These are phyloP conservation scores for Plagodis pulveraria DNA, from an alignment of 2,888 invertebrate genomes.

Conservation along the genomic window DNA sequence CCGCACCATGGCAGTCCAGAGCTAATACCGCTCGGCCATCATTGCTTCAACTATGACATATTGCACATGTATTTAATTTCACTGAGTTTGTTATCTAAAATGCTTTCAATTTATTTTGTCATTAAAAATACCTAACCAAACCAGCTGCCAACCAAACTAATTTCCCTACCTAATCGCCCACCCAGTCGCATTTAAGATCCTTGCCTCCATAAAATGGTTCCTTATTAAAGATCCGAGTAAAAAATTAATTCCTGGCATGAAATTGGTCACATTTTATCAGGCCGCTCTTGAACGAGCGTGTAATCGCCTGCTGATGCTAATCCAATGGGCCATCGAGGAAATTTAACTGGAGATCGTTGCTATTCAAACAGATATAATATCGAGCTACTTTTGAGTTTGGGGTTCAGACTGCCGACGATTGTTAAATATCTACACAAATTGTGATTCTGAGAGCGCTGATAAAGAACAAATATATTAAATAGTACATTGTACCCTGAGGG, in stretches of 20 bases:
- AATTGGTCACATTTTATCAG: constrained; percentile 59
- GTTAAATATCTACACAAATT: background rate
- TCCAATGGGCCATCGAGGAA: constrained; percentile 72
- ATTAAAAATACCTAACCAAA: background rate
- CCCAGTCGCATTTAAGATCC: constrained; percentile 15
- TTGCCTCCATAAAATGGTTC: constrained; percentile 14
- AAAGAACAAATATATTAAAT: too few species aligned
- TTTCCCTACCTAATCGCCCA: constrained; percentile 18
- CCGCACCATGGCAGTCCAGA: too few species aligned
- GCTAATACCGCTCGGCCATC: too few species aligned
- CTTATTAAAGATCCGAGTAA: constrained; percentile 35
- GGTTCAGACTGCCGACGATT: background rate
- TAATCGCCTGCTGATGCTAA: constrained; percentile 76
- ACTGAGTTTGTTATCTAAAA: background rate
- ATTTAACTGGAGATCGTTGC: constrained; percentile 61
- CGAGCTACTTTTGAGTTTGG: constrained; percentile 5
- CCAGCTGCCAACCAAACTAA: background rate
- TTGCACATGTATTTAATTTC: too few species aligned
- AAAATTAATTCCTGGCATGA: constrained; percentile 40
- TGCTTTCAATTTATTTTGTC: background rate
- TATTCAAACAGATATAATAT: constrained; percentile 27
- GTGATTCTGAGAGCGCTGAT: too few species aligned
- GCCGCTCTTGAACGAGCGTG: constrained; percentile 50
- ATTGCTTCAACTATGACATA: too few species aligned
- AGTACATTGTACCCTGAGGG: too few species aligned